Evolutionary conservation across 1,140 invertebrate genomes (phyloP).

Genomic region (Drosophila seguyi): DNA sequence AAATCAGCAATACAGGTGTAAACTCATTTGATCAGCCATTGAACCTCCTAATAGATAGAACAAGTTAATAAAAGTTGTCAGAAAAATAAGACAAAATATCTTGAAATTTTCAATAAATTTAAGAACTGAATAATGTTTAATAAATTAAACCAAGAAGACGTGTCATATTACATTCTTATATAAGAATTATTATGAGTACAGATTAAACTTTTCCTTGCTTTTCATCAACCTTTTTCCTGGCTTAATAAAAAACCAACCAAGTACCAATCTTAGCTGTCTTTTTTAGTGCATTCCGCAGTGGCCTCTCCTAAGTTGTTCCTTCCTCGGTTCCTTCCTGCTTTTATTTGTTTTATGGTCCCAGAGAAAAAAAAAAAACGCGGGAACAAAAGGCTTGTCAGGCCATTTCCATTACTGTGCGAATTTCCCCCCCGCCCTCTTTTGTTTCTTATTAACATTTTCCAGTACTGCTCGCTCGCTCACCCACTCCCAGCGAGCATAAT

Average conservation of each 20-base stretch:
- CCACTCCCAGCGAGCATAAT: conserved; percentile 55
- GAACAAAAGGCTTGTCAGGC: conserved; percentile 69
- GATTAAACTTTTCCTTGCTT: too few species aligned
- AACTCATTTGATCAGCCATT: not conserved
- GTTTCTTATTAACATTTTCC: conserved; percentile 61
- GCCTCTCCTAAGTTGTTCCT: conserved; percentile 6
- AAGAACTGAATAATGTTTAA: too few species aligned
- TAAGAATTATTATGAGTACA: too few species aligned
- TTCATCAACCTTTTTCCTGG: not conserved
- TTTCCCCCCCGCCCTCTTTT: conserved; percentile 21
- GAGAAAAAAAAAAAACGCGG: conserved; percentile 8
- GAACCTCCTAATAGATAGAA: not conserved
- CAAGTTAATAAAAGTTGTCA: not conserved
- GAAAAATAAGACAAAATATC: too few species aligned
- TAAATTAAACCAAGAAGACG: too few species aligned
- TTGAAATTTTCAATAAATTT: too few species aligned
- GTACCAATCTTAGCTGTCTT: not conserved
- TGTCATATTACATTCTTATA: too few species aligned
- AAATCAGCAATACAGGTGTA: not conserved
- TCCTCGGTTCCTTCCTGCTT: conserved; percentile 17
- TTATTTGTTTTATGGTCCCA: conserved; percentile 24
- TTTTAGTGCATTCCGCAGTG: conserved; percentile 2
- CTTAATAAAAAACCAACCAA: not conserved
- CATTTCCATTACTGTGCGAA: conserved; percentile 79
- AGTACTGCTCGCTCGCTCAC: conserved; percentile 6